Evolutionary conservation across 2,888 invertebrate genomes (phyloP).

Genomic region (Margaritifera margaritifera): DNA sequence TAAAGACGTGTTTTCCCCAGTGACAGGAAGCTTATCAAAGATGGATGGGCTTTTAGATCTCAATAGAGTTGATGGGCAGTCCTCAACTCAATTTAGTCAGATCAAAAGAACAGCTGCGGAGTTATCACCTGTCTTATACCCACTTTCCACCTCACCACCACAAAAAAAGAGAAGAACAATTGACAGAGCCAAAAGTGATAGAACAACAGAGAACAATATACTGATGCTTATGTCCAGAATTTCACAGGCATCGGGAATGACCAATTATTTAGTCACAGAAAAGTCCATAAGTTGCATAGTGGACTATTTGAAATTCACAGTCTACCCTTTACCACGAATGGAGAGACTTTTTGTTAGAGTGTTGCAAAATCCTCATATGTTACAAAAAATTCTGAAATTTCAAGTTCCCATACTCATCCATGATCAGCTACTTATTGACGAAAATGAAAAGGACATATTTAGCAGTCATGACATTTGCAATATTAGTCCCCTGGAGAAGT

Average conservation of each 20-base stretch:
- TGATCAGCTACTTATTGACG: conserved; percentile 40
- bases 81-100: no score
- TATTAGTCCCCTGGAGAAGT: neutral
- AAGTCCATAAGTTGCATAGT: conserved; percentile 51
- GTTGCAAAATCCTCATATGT: conserved; percentile 57
- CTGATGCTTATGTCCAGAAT: conserved; percentile 59
- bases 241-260: conserved; percentile 60
- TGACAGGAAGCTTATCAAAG: no score
- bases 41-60: no score
- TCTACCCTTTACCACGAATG: conserved; percentile 48
- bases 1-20: no score
- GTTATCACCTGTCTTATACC: no score
- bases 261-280: conserved; percentile 42
- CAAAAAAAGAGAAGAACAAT: conserved; percentile 13
- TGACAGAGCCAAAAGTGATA: conserved; percentile 16
- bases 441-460: conserved; percentile 16
- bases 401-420: conserved; percentile 49
- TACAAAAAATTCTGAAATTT: conserved; percentile 52
- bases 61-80: no score
- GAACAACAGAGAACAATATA: conserved; percentile 48
- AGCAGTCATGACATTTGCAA: neutral
- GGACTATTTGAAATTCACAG: conserved; percentile 50
- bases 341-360: conserved; percentile 56
- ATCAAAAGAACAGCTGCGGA: no score
- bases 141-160: neutral